A percentile compares a stretch with the other conserved stretches of the same genome.
Conservation (phyloP, 23 tunicate genomes). For the Trididemnum clinides region DNA sequence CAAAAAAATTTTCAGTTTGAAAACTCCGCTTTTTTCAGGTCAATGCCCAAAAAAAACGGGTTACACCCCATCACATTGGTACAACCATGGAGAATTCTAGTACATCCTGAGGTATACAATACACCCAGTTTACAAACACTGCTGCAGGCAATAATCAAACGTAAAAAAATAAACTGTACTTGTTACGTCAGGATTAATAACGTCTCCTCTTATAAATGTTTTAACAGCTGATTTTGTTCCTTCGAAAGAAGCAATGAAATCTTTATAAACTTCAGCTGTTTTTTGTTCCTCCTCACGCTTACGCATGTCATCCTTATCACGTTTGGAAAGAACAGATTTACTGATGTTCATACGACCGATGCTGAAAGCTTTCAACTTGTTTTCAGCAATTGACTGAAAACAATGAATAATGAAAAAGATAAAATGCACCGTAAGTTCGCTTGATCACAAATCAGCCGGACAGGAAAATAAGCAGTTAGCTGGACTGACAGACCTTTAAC, state of each 20-base stretch:
- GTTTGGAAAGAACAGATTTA: conserved; percentile 70
- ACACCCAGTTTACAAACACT: too few species aligned
- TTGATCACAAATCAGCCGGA: too few species aligned
- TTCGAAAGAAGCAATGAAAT: conserved; percentile 87
- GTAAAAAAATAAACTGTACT: conserved; percentile 53
- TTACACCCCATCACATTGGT: too few species aligned
- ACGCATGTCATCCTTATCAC: conserved; percentile 71
- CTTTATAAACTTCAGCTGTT: conserved; percentile 82
- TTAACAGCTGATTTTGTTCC: conserved; percentile 69
- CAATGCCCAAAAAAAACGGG: too few species aligned
- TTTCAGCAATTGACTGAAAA: conserved; percentile 84
- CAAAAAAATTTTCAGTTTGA: too few species aligned
- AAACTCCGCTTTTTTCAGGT: too few species aligned
- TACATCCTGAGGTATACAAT: too few species aligned
- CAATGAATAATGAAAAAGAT: background rate
- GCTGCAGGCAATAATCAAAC: too few species aligned
- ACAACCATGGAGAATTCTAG: too few species aligned
- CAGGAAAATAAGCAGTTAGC: too few species aligned
- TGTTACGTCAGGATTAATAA: conserved; percentile 77
- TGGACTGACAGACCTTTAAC: too few species aligned
- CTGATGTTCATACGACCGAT: conserved; percentile 88
- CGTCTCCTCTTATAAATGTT: conserved; percentile 94
- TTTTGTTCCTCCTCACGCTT: conserved; percentile 87
- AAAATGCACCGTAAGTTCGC: too few species aligned
- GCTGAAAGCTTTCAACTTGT: conserved; percentile 93